Evolutionary conservation across 2,113 vertebrate species (phyloP).

Genomic region (Hippoglossus stenolepis): DNA sequence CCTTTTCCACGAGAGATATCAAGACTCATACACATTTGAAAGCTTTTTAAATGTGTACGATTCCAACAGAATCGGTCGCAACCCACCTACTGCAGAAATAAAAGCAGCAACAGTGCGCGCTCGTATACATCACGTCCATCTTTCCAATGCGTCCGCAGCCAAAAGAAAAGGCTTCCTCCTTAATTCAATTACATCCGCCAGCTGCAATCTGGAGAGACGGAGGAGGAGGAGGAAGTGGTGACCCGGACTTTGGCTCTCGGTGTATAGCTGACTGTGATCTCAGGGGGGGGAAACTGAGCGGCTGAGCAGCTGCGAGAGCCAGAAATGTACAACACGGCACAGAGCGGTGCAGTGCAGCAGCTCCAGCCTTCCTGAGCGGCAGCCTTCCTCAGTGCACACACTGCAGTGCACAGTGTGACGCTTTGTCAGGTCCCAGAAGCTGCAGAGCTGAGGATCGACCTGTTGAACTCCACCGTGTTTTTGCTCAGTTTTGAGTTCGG

Average conservation of each 20-base stretch:
- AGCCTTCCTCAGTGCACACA: neutral
- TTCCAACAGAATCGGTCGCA: too few species aligned
- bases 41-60: too few species aligned
- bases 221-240: constrained; percentile 21
- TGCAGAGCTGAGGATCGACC: too few species aligned
- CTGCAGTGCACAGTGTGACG: too few species aligned
- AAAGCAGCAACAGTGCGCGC: neutral
- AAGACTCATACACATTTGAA: neutral
- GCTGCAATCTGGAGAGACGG: constrained; percentile 55
- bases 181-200: constrained; percentile 61
- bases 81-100: too few species aligned
- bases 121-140: neutral
- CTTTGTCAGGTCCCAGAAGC: too few species aligned
- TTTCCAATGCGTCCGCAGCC: neutral
- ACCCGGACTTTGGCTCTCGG: neutral
- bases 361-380: neutral
- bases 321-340: constrained; percentile 37
- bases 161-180: constrained; percentile 43
- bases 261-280: too few species aligned
- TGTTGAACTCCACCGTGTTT: too few species aligned
- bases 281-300: too few species aligned
- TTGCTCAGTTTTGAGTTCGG: too few species aligned
- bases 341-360: constrained; percentile 5
- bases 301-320: too few species aligned
- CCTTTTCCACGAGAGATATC: neutral